These are phyloP conservation scores for Drosophila willistoni DNA, from an alignment of 1,140 invertebrate species.

Conservation along the genomic window DNA sequence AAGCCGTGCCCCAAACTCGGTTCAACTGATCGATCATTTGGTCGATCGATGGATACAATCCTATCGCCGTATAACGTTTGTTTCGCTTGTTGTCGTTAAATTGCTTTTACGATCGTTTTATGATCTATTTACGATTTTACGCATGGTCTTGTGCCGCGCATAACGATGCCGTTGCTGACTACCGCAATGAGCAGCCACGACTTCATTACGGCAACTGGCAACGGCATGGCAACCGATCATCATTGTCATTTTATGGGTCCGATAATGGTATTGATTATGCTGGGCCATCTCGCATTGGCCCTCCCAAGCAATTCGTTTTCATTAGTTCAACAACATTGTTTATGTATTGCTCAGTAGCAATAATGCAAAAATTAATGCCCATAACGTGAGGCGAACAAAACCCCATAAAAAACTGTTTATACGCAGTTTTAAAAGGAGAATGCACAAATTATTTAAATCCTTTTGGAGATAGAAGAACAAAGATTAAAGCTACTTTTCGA, in stretches of 20 bases:
- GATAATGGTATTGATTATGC: constrained; percentile 61
- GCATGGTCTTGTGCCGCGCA: constrained; percentile 71
- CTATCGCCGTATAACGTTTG: constrained; percentile 39
- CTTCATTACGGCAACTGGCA: not conserved
- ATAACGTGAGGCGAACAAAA: no score
- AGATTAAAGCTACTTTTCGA: no score
- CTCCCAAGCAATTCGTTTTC: constrained; percentile 31
- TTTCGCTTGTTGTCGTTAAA: constrained; percentile 67
- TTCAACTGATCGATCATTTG: constrained; percentile 26
- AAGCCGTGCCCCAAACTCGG: constrained; percentile 36
- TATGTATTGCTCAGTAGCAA: not conserved
- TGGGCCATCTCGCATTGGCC: not conserved
- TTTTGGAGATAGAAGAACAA: no score
- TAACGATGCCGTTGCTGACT: constrained; percentile 56
- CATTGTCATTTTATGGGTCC: constrained; percentile 38
- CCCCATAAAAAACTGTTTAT: no score
- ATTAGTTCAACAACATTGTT: constrained; percentile 55
- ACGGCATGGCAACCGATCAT: constrained; percentile 22
- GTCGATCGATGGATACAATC: constrained; percentile 24
- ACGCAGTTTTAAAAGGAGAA: no score
- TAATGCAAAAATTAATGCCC: not conserved
- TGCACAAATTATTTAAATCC: no score
- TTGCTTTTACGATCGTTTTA: constrained; percentile 76
- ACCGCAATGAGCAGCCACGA: constrained; percentile 30
- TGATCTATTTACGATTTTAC: constrained; percentile 82